Conservation (phyloP, 2,113 vertebrate species). For the Psittacula cyanocephala region DNA sequence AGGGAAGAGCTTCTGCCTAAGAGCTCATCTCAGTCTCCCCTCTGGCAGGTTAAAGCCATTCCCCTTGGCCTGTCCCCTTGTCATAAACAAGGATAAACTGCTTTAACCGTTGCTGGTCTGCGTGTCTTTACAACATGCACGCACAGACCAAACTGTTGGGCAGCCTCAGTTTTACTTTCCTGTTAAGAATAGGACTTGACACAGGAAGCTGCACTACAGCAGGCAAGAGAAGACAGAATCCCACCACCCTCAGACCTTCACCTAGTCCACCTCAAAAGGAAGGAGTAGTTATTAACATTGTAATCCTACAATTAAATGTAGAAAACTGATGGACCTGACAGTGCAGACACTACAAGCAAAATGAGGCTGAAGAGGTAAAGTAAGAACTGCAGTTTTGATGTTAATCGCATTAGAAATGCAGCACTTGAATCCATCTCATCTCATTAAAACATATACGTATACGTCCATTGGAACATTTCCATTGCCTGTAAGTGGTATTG, state of each 20-base stretch:
- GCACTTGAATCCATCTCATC: neutral
- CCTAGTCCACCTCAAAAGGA: neutral
- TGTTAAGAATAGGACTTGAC: neutral
- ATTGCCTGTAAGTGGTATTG: fast-evolving
- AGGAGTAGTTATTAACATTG: neutral
- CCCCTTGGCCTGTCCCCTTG: too few species aligned
- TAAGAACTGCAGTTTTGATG: neutral
- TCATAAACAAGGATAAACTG: neutral
- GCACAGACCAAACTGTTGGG: fast-evolving
- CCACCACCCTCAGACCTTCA: neutral
- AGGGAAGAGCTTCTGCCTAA: too few species aligned
- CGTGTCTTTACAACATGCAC: fast-evolving
- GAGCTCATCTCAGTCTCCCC: too few species aligned
- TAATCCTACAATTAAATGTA: neutral
- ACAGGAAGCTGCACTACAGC: neutral
- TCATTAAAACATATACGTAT: neutral
- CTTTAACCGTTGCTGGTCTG: neutral
- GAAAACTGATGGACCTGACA: neutral
- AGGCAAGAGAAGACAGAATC: neutral
- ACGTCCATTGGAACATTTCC: neutral
- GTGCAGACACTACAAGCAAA: neutral
- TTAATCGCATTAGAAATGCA: neutral
- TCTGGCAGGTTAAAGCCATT: too few species aligned
- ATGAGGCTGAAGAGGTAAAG: neutral
- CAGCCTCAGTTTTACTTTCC: neutral